Percentiles rank a stretch among this genome's conserved stretches.
Evolutionary conservation across 2,888 invertebrate species (phyloP).

Genomic region (Volucella inflata): DNA sequence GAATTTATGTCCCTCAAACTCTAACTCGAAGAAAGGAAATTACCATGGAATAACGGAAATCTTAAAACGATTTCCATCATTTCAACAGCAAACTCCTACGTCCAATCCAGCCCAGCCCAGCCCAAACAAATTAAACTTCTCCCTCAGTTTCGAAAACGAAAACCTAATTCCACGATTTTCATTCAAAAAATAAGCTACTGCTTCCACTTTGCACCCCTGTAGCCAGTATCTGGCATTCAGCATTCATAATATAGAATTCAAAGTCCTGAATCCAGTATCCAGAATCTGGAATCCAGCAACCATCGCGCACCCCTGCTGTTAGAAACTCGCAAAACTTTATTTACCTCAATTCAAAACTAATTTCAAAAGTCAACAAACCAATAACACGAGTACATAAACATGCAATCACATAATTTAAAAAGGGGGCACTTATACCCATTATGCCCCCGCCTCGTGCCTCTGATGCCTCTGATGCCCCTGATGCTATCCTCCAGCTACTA

Average conservation of each 20-base stretch:
- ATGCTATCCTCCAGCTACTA: too few species aligned
- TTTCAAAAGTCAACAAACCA: constrained; percentile 83
- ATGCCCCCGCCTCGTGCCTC: constrained; percentile 28
- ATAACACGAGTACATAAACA: constrained; percentile 79
- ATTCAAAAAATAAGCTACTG: background rate
- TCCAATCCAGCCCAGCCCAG: background rate
- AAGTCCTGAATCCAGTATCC: too few species aligned
- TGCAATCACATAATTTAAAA: constrained; percentile 76
- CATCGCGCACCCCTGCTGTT: constrained; percentile 9
- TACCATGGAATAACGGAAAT: constrained; percentile 1
- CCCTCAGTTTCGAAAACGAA: constrained; percentile 25
- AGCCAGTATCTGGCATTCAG: constrained; percentile 39
- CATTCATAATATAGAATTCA: too few species aligned
- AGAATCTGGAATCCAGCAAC: too few species aligned
- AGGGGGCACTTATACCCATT: constrained; percentile 73
- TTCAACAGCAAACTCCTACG: background rate
- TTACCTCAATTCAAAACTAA: constrained; percentile 83
- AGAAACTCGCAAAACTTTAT: constrained; percentile 76
- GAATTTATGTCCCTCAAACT: constrained; percentile 24
- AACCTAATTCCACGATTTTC: constrained; percentile 54
- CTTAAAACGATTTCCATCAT: constrained; percentile 53
- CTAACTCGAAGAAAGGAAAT: background rate
- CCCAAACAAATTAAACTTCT: constrained; percentile 60
- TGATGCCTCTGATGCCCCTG: background rate
- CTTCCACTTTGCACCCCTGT: constrained; percentile 36